A percentile compares a stretch with the other conserved stretches of the same genome.
phyloP scores from a whole-genome alignment of 1,140 invertebrate genomes.

The Drosophila aff. region DNA sequence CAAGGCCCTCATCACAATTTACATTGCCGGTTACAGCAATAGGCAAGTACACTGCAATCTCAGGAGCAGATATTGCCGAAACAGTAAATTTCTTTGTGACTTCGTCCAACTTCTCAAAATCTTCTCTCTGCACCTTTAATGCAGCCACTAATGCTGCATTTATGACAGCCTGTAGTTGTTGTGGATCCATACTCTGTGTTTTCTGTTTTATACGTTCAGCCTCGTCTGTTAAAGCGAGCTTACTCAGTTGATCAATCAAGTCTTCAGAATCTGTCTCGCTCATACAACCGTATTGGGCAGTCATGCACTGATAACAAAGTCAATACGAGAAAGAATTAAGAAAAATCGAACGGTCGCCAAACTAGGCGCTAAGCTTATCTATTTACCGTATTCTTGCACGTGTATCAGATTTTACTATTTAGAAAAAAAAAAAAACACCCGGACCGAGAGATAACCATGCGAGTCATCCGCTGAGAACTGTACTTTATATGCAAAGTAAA shows the following conservation, averaged over 20 bases:
- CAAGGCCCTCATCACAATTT: constrained; percentile 1
- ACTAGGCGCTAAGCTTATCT: background rate
- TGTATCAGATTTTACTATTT: background rate
- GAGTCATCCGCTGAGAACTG: no score
- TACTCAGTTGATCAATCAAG: background rate
- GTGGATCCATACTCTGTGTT: background rate
- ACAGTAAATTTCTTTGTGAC: constrained; percentile 1
- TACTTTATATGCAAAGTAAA: background rate
- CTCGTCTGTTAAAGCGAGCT: background rate
- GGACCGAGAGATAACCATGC: background rate
- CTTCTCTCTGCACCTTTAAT: background rate
- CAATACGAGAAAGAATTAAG: background rate
- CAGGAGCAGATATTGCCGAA: background rate
- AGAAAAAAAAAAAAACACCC: no score
- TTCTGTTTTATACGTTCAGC: background rate
- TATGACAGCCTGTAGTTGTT: background rate
- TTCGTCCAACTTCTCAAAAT: background rate
- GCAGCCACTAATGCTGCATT: background rate
- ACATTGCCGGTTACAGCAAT: constrained; percentile 6
- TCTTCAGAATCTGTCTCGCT: background rate
- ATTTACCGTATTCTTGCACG: background rate
- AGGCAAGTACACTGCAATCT: constrained; percentile 5
- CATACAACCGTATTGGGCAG: background rate
- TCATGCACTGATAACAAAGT: background rate
- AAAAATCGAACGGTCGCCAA: background rate